Conservation (phyloP, 2,113 vertebrate species). For the Dipodomys spectabilis region DNA sequence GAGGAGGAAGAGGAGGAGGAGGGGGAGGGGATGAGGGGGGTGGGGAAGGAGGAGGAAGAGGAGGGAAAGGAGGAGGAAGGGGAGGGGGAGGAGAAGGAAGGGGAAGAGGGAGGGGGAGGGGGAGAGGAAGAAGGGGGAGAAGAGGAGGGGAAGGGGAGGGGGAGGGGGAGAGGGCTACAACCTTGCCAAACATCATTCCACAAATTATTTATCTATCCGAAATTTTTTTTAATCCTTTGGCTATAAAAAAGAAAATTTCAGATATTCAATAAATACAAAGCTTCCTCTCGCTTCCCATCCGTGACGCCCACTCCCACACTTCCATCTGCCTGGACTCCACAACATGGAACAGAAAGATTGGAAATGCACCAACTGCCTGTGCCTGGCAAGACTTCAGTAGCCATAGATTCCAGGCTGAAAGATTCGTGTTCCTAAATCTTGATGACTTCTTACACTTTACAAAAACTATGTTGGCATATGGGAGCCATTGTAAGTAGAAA, state of each 20-base stretch:
- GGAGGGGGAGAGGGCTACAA: too few species aligned
- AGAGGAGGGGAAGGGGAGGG: too few species aligned
- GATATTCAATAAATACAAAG: constrained; percentile 25
- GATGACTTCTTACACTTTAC: not conserved
- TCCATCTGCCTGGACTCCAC: constrained; percentile 51
- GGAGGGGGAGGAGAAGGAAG: too few species aligned
- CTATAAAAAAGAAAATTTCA: constrained; percentile 39
- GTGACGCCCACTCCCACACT: constrained; percentile 12
- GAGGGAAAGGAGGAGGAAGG: too few species aligned
- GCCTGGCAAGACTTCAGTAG: constrained; percentile 12
- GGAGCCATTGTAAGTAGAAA: not conserved
- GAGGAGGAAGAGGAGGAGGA: too few species aligned
- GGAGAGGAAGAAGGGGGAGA: too few species aligned
- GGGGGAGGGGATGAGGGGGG: too few species aligned
- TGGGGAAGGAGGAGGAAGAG: too few species aligned
- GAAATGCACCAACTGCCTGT: not conserved
- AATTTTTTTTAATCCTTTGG: constrained; percentile 41
- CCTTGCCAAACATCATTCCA: not conserved
- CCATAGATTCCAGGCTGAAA: not conserved
- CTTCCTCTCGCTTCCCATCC: not conserved
- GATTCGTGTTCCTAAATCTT: not conserved
- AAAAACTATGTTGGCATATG: not conserved
- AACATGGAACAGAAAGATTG: not conserved
- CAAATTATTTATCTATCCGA: not conserved
- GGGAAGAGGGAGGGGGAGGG: too few species aligned